A percentile compares a stretch with the other conserved stretches of the same genome.
phyloP scores from a whole-genome alignment of 2,113 vertebrate genomes.

The Hymenochirus boettgeri region DNA sequence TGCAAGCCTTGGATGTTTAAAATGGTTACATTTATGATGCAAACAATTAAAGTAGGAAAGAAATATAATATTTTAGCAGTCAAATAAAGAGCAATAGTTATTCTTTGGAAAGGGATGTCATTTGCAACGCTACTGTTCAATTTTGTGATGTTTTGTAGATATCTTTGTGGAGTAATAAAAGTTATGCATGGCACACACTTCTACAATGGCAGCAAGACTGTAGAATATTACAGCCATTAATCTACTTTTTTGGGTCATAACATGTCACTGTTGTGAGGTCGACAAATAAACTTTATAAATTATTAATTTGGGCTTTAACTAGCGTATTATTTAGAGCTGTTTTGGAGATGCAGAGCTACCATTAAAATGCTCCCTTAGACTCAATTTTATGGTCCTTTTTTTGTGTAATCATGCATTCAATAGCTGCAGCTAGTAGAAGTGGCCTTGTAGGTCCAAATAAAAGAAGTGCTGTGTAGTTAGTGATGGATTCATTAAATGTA shows the following conservation, averaged over 20 bases:
- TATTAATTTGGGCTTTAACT: constrained; percentile 36
- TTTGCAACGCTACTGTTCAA: not conserved
- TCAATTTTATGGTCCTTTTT: constrained; percentile 15
- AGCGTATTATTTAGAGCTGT: constrained; percentile 1
- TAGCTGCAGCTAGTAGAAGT: too few species aligned
- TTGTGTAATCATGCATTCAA: too few species aligned
- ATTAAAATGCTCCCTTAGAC: constrained; percentile 1
- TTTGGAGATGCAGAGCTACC: constrained; percentile 11
- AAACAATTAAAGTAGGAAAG: not conserved
- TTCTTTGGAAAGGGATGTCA: not conserved
- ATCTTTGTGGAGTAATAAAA: not conserved
- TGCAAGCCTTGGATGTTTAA: not conserved
- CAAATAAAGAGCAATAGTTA: not conserved
- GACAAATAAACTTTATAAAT: constrained; percentile 3
- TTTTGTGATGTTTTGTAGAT: constrained; percentile 5
- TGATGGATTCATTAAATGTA: too few species aligned
- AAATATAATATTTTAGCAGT: constrained; percentile 1
- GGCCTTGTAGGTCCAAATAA: too few species aligned
- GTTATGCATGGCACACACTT: constrained; percentile 11
- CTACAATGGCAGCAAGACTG: constrained; percentile 8
- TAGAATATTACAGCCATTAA: constrained; percentile 28
- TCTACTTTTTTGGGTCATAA: constrained; percentile 13
- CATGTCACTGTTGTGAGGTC: constrained; percentile 1
- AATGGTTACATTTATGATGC: not conserved
- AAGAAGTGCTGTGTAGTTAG: too few species aligned